Evolutionary conservation across 2,888 invertebrate species (phyloP), one percentile per base, ranked within the genome.

Genomic region (Stictocephala bisonia): DNA sequence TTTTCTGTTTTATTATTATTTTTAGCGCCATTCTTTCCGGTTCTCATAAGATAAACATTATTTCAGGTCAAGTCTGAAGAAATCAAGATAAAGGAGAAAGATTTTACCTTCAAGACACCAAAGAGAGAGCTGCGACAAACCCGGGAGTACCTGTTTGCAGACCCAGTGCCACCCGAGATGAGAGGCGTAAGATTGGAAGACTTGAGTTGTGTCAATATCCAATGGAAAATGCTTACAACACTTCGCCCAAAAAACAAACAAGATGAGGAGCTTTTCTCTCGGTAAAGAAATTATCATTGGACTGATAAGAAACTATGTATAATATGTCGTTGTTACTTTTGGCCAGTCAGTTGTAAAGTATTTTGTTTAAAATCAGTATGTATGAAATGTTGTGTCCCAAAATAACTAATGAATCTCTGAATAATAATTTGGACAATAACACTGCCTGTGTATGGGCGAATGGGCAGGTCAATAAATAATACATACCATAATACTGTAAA

Each of bases 211-310:
- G 94, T 96, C 18, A 90, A 93, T 40, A 96, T 96, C 75, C 94
- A 95, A 82, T 96, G 96, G 96, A 90, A 93, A 83, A 96, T 96
- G 96, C 86, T 96, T 72, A 96, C 96, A 13, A 91, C 93, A n/a
- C 83, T 93, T 27, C 86, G 95, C 79, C 96, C 96, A 0, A 94
- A 94, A 83, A 88, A 88, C 29, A 93, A 93, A 81, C 84, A 90
- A 24, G 96, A 96, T 80, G 95, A 96, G 84, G 93, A 94, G 81
- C 93, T 93, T 85, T 96, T 93, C 82, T 93, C 93, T 77, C 89
- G 91, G 90, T 90, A 82, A 77, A 68, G 13, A 15, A n/a, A n/a
- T n/a, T n/a, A n/a, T n/a, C 40, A 35, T 35, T 35, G 9, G 9
- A 35, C 9, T 35, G 9, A 35, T 35, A 35, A 35, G 40, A n/a